These are phyloP conservation scores for Antechinus flavipes DNA, from an alignment of 2,113 vertebrate genomes.

Conservation along the genomic window DNA sequence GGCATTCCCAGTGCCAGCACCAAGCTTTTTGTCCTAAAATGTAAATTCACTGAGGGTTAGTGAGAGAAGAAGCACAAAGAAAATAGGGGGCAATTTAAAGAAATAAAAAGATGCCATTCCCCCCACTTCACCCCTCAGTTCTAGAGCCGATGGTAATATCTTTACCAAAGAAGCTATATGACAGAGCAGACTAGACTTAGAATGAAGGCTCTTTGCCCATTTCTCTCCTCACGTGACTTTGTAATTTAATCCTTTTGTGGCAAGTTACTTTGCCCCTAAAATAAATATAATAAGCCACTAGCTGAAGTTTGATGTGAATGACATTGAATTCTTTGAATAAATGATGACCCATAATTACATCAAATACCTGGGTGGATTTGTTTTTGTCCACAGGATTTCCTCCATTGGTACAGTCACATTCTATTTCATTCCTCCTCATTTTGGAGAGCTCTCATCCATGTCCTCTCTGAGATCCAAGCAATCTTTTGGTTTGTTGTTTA, in stretches of 20 bases:
- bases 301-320: not conserved
- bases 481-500: not conserved
- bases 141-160: not conserved
- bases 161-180: not conserved
- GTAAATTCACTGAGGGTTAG: conserved; percentile 38
- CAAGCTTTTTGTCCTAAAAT: conserved; percentile 80
- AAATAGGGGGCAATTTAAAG: conserved; percentile 35
- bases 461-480: not conserved
- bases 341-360: not conserved
- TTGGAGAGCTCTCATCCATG: not conserved
- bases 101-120: conserved; percentile 10
- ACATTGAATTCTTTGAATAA: not conserved
- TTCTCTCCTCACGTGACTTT: not conserved
- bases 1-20: conserved; percentile 7
- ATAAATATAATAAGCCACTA: not conserved
- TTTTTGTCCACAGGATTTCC: not conserved
- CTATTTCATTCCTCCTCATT: not conserved
- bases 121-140: not conserved
- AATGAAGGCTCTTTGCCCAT: not conserved
- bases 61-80: not conserved
- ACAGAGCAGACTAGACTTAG: not conserved
- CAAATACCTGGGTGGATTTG: not conserved
- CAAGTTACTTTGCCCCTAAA: not conserved
- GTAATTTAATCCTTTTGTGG: not conserved
- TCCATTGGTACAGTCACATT: not conserved